Base-by-base conservation (phyloP, 2,888 invertebrate species). In the Ethmia dodecea region DNA sequence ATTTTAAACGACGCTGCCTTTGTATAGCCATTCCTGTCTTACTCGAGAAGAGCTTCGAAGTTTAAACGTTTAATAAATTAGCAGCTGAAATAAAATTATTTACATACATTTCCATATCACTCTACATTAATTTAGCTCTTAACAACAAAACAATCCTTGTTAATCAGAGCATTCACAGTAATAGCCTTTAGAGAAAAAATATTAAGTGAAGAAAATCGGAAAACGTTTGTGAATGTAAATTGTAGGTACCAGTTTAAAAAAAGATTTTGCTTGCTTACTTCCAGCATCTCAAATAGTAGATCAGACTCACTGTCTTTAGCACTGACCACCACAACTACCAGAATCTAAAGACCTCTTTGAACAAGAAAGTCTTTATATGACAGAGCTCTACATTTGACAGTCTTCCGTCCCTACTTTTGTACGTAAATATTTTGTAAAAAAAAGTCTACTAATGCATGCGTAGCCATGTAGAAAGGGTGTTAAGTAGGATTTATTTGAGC, bases 11-110 rank as follows among this genome's bases (percentile, higher is more conserved):
- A 54, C 58, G 46, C 58, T 47, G 60, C 52, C 52, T 53, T 60
- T 48, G 52, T 76, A 71, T 70, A 63, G 56, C 66, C 51, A 72
- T 80, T 77, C 60, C 73, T 60, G 60, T 83, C 77, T 49, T 66
- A 54, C 76, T 45, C 42, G 35, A 25, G 22, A 22, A 33, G 31
- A 40, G 42, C 42, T 43, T 48, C 42, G 43, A 50, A 44, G 37
- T 35, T 45, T 44, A 35, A 40, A 45, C 20, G 37, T 41, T 36
- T 27, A n/a, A n/a, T n/a, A n/a, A n/a, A n/a, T n/a, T n/a, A n/a
- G n/a, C n/a, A n/a, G n/a, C n/a, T n/a, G n/a, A n/a, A n/a, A n/a
- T n/a, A n/a, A n/a, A n/a, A n/a, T n/a, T n/a, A n/a, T n/a, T n/a
- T n/a, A n/a, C n/a, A n/a, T n/a, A n/a, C n/a, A n/a, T n/a, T n/a